Percentiles rank a stretch among this genome's conserved stretches.
phyloP scores from a whole-genome alignment of 2,888 invertebrate genomes.

The Xylophagus ater region DNA sequence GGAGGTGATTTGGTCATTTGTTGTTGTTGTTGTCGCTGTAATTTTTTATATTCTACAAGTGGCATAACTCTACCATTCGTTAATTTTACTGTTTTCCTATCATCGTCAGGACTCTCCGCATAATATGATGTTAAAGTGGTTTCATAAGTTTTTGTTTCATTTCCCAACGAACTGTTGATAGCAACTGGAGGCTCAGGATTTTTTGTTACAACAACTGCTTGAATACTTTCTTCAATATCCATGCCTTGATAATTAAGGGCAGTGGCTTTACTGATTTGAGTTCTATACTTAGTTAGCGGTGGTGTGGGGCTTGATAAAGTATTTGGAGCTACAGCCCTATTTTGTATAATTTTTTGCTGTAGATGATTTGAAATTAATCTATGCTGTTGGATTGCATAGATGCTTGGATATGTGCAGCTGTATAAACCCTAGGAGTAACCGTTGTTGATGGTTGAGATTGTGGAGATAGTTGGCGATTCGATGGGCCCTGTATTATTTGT shows the following conservation, averaged over 20 bases:
- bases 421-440: neutral
- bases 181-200: slow-evolving; percentile 21
- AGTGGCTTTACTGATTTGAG: slow-evolving; percentile 1
- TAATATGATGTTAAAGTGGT: slow-evolving; percentile 32
- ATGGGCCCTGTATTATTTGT: slow-evolving; percentile 2
- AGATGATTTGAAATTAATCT: neutral
- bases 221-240: slow-evolving; percentile 36
- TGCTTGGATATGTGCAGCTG: no score
- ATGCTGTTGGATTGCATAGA: neutral
- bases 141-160: slow-evolving; percentile 3
- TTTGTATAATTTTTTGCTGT: neutral
- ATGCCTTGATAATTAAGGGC: slow-evolving; percentile 20
- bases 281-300: no score
- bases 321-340: neutral
- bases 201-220: slow-evolving; percentile 34
- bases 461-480: slow-evolving; percentile 11
- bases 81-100: slow-evolving; percentile 26
- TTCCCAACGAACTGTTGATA: no score
- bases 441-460: slow-evolving; percentile 14
- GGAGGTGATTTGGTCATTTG: slow-evolving; percentile 31
- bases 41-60: slow-evolving; percentile 31
- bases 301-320: neutral
- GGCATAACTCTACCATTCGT: slow-evolving; percentile 32
- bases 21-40: slow-evolving; percentile 31
- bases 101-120: slow-evolving; percentile 20